These are phyloP conservation scores for Peromyscus attwateri DNA, from an alignment of 2,797 vertebrate species.

Conservation along the genomic window DNA sequence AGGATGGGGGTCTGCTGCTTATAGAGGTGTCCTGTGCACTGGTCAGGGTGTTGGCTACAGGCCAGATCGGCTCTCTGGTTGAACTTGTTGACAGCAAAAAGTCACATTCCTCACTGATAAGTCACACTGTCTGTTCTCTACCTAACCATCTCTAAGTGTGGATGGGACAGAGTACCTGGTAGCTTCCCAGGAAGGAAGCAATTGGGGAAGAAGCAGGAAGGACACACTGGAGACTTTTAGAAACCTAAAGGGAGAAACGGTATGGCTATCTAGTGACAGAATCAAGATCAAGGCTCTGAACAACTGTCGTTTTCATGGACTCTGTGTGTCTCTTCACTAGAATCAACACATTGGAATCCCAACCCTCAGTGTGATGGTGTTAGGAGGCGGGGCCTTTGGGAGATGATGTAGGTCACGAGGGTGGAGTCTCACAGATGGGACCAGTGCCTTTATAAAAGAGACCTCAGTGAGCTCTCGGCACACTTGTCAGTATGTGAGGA, in stretches of 20 bases:
- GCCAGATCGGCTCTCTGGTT: neutral
- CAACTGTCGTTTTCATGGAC: neutral
- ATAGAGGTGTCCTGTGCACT: neutral
- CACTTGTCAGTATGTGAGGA: neutral
- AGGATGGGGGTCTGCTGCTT: neutral
- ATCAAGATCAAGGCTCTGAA: neutral
- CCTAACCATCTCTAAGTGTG: neutral
- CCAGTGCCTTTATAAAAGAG: slow-evolving; percentile 21
- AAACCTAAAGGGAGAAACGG: neutral
- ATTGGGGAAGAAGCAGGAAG: neutral
- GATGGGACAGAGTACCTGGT: neutral
- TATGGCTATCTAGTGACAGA: neutral
- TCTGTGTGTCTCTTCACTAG: neutral
- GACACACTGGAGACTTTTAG: neutral
- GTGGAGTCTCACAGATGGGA: neutral
- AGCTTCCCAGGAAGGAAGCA: neutral
- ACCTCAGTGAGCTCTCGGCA: neutral
- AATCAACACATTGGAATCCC: neutral
- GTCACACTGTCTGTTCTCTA: neutral
- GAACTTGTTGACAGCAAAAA: neutral
- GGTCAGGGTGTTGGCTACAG: neutral
- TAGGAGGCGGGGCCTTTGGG: neutral
- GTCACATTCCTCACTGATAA: neutral
- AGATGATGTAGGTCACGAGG: slow-evolving; percentile 6
- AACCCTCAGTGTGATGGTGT: neutral